Evolutionary conservation across 2,797 vertebrate genomes (phyloP).

Genomic region (Syngnathus rostellatus): DNA sequence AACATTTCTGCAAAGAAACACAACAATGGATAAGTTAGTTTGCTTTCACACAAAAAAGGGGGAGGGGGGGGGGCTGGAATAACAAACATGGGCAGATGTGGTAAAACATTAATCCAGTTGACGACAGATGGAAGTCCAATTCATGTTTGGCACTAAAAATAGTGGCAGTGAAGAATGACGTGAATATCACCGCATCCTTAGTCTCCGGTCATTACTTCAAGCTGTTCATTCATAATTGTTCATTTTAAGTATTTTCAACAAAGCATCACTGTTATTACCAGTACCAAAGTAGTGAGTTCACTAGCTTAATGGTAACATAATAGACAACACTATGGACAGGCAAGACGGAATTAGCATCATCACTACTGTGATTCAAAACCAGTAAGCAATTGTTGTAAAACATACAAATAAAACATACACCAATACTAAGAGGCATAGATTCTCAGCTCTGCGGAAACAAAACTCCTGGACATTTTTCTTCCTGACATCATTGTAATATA

Average conservation of each 20-base stretch:
- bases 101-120: background rate
- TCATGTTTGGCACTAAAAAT: background rate
- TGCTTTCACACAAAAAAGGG: background rate
- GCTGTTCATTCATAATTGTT: background rate
- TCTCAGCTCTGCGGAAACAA: background rate
- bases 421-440: background rate
- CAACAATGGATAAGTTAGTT: slow-evolving; percentile 6
- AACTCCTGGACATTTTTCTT: background rate
- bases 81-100: background rate
- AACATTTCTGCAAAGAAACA: slow-evolving; percentile 75
- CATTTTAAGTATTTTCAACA: background rate
- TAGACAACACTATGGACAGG: background rate
- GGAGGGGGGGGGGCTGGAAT: background rate
- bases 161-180: background rate
- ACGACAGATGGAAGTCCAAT: background rate
- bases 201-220: background rate
- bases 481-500: background rate
- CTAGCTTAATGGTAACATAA: background rate
- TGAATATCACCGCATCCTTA: background rate
- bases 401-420: background rate
- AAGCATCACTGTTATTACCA: background rate
- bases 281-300: background rate
- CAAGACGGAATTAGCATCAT: background rate
- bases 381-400: too few relatives aligned
- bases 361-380: too few relatives aligned